Percentiles rank a stretch among this genome's conserved stretches.
Conservation (phyloP, 2,888 invertebrate genomes). For the Agrochola lota region DNA sequence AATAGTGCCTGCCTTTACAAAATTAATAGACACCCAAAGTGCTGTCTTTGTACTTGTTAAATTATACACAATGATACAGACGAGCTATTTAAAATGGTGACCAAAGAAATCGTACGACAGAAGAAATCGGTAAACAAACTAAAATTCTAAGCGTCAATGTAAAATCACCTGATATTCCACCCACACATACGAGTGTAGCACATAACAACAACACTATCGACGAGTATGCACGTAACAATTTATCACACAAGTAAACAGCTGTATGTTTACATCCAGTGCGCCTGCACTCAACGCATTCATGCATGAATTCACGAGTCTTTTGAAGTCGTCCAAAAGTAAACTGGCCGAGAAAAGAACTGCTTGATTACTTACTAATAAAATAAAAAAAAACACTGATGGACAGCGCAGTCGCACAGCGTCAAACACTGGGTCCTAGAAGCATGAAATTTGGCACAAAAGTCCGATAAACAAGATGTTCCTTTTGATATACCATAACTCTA, state of each 20-base stretch:
- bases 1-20: neutral
- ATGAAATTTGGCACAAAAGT: neutral
- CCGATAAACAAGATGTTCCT: no score
- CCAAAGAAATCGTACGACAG: neutral
- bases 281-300: constrained; percentile 40
- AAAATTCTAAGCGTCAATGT: constrained; percentile 36
- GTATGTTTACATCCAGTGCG: constrained; percentile 61
- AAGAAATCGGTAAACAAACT: constrained; percentile 22
- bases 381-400: neutral
- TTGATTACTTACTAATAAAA: neutral
- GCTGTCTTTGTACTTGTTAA: neutral
- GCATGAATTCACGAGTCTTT: neutral
- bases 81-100: neutral
- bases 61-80: neutral
- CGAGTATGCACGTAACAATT: constrained; percentile 22
- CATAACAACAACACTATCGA: constrained; percentile 34
- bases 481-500: no score
- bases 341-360: neutral
- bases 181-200: constrained; percentile 28
- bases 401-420: neutral
- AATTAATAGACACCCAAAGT: neutral
- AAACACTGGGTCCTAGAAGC: neutral
- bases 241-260: constrained; percentile 41
- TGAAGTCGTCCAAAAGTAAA: constrained; percentile 10
- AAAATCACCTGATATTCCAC: constrained; percentile 47